A percentile compares a stretch with the other conserved stretches of the same genome.
Evolutionary conservation across 2,113 vertebrate genomes (phyloP).

Genomic region (Acanthochromis polyacanthus): DNA sequence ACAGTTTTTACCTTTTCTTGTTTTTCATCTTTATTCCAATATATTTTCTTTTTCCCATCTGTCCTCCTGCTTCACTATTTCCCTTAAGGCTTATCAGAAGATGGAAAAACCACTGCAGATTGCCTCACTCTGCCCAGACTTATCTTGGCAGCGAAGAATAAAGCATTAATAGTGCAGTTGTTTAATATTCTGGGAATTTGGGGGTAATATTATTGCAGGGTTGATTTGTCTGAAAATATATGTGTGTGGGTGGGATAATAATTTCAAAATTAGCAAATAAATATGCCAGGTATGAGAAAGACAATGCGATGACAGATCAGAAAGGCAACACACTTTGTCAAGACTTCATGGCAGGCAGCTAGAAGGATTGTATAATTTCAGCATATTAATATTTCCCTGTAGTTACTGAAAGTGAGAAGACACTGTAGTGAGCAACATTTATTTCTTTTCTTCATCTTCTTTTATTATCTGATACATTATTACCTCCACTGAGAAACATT

Average conservation of each 20-base stretch:
- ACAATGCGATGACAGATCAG: slow-evolving; percentile 1
- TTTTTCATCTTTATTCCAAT: slow-evolving; percentile 46
- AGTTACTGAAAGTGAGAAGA: slow-evolving; percentile 24
- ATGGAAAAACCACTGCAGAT: slow-evolving; percentile 78
- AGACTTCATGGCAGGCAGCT: slow-evolving; percentile 16
- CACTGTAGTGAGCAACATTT: neutral
- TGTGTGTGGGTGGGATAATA: slow-evolving; percentile 23
- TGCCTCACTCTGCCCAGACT: slow-evolving; percentile 77
- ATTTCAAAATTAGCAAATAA: slow-evolving; percentile 41
- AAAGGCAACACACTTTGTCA: slow-evolving; percentile 50
- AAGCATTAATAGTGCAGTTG: slow-evolving; percentile 76
- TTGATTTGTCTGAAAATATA: slow-evolving; percentile 25
- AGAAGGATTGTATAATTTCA: slow-evolving; percentile 51
- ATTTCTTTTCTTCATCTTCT: slow-evolving; percentile 1
- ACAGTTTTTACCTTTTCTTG: slow-evolving; percentile 46
- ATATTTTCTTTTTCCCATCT: slow-evolving; percentile 50
- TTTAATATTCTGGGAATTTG: slow-evolving; percentile 62
- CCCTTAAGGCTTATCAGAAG: slow-evolving; percentile 81
- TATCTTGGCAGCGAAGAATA: slow-evolving; percentile 78
- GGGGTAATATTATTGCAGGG: slow-evolving; percentile 40
- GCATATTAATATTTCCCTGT: slow-evolving; percentile 35
- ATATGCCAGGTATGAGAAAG: slow-evolving; percentile 19
- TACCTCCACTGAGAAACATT: slow-evolving; percentile 11
- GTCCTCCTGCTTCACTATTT: slow-evolving; percentile 31
- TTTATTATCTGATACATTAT: slow-evolving; percentile 10